Evolutionary conservation across 2,797 vertebrate species (phyloP).

Genomic region (Pseudochromis fuscus): DNA sequence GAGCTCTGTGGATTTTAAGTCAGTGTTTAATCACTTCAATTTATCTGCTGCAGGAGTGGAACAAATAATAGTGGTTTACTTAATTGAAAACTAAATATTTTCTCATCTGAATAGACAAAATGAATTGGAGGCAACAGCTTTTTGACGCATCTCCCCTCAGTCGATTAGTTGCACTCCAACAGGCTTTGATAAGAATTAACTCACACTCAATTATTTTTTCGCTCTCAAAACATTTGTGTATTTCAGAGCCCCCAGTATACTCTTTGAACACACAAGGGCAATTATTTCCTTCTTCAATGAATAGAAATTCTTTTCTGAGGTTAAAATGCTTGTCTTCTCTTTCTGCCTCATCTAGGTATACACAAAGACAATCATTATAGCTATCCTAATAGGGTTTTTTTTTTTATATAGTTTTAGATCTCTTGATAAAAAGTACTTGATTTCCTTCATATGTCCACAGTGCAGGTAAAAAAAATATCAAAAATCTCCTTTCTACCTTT

Average conservation of each 20-base stretch:
- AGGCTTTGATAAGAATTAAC: slow-evolving; percentile 87
- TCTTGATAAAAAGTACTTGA: neutral
- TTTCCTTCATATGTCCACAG: slow-evolving; percentile 21
- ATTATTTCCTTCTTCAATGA: slow-evolving; percentile 73
- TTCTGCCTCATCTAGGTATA: slow-evolving; percentile 42
- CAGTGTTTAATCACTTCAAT: slow-evolving; percentile 79
- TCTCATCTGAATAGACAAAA: slow-evolving; percentile 84
- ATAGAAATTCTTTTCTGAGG: slow-evolving; percentile 58
- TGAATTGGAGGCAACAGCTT: slow-evolving; percentile 80
- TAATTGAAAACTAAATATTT: slow-evolving; percentile 88
- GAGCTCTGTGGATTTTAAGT: slow-evolving; percentile 70
- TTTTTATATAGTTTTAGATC: slow-evolving; percentile 16
- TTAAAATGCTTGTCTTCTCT: slow-evolving; percentile 59
- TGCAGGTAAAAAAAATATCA: slow-evolving; percentile 19
- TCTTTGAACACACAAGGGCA: slow-evolving; percentile 73
- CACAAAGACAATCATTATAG: slow-evolving; percentile 44
- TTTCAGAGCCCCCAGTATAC: slow-evolving; percentile 71
- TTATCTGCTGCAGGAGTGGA: slow-evolving; percentile 81
- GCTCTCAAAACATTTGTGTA: slow-evolving; percentile 76
- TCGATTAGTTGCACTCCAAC: slow-evolving; percentile 86
- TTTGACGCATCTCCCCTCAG: slow-evolving; percentile 80
- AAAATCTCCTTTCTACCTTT: slow-evolving; percentile 21
- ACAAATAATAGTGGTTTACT: slow-evolving; percentile 86
- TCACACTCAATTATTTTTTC: slow-evolving; percentile 83
- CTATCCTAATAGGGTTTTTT: slow-evolving; percentile 9